Conservation (phyloP, 2,113 vertebrate species). For the Hypomesus transpacificus region DNA sequence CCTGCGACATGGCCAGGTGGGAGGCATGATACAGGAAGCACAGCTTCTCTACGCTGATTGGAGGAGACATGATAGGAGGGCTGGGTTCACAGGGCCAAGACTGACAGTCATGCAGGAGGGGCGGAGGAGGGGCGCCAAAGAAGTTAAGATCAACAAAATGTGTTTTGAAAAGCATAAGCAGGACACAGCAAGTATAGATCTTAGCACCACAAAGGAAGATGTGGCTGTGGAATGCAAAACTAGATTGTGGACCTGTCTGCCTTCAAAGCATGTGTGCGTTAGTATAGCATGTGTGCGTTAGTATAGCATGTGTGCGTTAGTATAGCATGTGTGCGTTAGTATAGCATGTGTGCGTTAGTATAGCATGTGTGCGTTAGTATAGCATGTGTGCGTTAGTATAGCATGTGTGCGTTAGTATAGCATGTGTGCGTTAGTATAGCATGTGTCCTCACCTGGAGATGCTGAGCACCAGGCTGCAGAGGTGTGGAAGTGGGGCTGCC, state of each 20-base stretch:
- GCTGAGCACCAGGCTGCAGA: slow-evolving; percentile 40
- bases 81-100: slow-evolving; percentile 68
- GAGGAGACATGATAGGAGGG: slow-evolving; percentile 69
- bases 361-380: neutral
- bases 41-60: slow-evolving; percentile 74
- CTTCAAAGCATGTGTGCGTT: neutral
- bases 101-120: slow-evolving; percentile 66
- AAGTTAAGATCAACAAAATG: no score
- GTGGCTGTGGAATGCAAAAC: no score
- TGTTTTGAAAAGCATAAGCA: no score
- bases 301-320: neutral
- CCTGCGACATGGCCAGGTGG: slow-evolving; percentile 63
- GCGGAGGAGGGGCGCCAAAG: slow-evolving; percentile 61
- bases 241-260: no score
- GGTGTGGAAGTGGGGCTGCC: slow-evolving; percentile 37
- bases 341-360: no score
- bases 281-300: neutral
- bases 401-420: neutral
- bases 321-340: no score
- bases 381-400: no score
- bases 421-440: neutral
- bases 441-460: slow-evolving; percentile 59
- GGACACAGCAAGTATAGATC: no score
- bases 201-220: no score
- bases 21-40: slow-evolving; percentile 76